Evolutionary conservation across 2,888 invertebrate genomes (phyloP).

Genomic region (Noctua janthina): DNA sequence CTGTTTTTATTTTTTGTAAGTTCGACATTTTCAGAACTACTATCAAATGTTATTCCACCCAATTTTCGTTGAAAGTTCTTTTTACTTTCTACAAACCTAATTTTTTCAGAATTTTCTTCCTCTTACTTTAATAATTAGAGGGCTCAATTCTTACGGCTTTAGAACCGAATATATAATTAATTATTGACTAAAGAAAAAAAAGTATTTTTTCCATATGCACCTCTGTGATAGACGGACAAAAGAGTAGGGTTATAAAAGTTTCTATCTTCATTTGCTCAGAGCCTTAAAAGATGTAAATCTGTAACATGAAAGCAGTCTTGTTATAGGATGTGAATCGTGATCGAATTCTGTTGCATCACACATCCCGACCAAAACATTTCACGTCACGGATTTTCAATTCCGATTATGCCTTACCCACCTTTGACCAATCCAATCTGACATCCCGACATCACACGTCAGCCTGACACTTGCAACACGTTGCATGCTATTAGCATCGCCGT

Average conservation of each 20-base stretch:
- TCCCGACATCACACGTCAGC: neutral
- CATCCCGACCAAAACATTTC: neutral
- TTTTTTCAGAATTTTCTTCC: no score
- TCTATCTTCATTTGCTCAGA: neutral
- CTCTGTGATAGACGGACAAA: neutral
- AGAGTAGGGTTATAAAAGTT: neutral
- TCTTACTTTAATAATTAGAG: no score
- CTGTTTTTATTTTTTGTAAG: no score
- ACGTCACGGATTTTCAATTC: neutral
- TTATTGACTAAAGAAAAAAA: no score
- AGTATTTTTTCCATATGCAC: no score
- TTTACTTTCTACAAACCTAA: no score
- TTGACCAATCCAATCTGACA: conserved; percentile 15
- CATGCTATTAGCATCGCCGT: neutral
- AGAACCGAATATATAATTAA: no score
- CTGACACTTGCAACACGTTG: conserved; percentile 4
- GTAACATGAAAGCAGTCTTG: neutral
- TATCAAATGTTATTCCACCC: no score
- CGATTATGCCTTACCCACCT: neutral
- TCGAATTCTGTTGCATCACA: neutral
- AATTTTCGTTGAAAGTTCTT: no score
- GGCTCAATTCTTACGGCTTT: no score
- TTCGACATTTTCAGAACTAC: no score
- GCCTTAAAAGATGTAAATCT: neutral
- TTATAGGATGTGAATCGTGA: neutral